phyloP scores from a whole-genome alignment of 35 echinoderm and acorn worm genomes.

The Anneissia japonica region DNA sequence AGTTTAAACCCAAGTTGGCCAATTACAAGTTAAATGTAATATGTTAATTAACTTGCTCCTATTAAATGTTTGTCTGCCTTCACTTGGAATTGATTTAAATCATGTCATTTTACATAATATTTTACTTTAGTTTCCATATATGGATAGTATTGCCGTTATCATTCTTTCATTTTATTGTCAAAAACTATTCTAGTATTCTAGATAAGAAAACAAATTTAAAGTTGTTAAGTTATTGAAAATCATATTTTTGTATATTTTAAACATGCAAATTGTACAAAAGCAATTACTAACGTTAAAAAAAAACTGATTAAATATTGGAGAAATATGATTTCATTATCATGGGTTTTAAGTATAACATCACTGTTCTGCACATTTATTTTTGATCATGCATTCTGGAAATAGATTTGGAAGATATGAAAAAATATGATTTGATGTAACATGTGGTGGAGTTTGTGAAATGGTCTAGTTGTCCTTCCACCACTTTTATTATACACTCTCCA shows the following conservation, averaged over 20 bases:
- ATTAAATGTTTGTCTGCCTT: too few species aligned
- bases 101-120: too few species aligned
- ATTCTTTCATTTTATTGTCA: neutral
- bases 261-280: neutral
- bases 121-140: too few species aligned
- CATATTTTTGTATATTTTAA: constrained; percentile 2
- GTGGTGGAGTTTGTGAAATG: too few species aligned
- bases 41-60: too few species aligned
- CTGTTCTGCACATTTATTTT: neutral
- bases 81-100: too few species aligned
- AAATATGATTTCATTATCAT: neutral
- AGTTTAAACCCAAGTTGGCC: too few species aligned
- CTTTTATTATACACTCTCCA: too few species aligned
- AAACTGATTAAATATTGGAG: neutral
- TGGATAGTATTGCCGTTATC: neutral
- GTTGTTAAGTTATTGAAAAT: neutral
- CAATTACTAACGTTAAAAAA: neutral
- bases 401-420: too few species aligned
- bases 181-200: neutral
- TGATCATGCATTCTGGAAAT: neutral
- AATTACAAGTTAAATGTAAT: too few species aligned
- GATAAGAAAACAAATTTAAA: neutral
- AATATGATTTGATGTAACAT: too few species aligned
- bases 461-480: too few species aligned
- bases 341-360: neutral